A percentile compares a stretch with the other conserved stretches of the same genome.
These are phyloP conservation scores for Cancer borealis DNA, from an alignment of 2,888 invertebrate genomes.

Conservation along the genomic window DNA sequence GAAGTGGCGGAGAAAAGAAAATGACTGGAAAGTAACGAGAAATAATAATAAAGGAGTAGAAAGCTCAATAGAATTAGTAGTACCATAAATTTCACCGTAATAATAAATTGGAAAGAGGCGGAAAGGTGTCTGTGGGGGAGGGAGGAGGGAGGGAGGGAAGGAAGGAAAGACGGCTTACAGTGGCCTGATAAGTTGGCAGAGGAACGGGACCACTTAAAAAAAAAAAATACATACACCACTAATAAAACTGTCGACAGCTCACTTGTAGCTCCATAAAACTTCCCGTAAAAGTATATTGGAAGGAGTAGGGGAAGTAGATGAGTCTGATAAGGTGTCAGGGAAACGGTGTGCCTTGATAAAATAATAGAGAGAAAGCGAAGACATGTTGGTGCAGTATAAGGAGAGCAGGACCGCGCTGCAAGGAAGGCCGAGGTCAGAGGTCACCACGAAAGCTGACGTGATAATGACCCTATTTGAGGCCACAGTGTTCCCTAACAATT, in stretches of 20 bases:
- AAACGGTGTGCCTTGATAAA: background rate
- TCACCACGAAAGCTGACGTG: conserved; percentile 34
- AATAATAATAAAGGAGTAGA: background rate
- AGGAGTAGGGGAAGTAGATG: background rate
- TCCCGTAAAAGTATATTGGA: background rate
- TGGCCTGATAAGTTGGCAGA: background rate
- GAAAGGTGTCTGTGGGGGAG: background rate
- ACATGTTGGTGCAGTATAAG: background rate
- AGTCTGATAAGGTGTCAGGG: background rate
- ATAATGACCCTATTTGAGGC: conserved; percentile 37
- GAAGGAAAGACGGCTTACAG: background rate
- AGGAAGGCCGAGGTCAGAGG: conserved; percentile 33
- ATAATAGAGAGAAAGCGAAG: background rate
- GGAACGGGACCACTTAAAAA: background rate
- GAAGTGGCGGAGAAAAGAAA: background rate
- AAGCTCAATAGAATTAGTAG: background rate
- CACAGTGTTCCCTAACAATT: conserved; percentile 40
- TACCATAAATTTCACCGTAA: background rate
- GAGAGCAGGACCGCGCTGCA: background rate
- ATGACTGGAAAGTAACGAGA: background rate
- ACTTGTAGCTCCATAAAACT: background rate
- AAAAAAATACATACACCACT: background rate
- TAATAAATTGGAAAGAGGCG: background rate
- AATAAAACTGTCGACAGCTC: background rate
- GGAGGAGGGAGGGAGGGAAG: background rate